Evolutionary conservation across 2,888 invertebrate species (phyloP).

Genomic region (Chirona hameri): DNA sequence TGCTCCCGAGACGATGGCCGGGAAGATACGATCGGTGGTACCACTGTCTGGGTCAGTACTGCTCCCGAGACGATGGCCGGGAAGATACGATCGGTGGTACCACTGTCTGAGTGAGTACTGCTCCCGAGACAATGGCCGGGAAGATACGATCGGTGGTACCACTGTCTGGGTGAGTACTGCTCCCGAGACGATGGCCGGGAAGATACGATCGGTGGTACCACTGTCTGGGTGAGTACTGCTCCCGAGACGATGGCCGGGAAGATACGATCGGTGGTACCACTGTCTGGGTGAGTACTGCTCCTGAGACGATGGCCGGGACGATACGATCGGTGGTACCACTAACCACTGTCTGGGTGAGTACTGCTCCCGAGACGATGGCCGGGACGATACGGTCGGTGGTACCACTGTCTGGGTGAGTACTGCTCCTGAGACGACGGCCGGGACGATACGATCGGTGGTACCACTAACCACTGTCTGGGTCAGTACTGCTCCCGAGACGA

Average conservation of each 20-base stretch:
- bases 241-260: too few relatives aligned
- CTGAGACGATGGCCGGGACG: too few relatives aligned
- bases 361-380: too few relatives aligned
- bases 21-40: not conserved
- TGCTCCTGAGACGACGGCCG: too few relatives aligned
- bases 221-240: not conserved
- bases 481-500: not conserved
- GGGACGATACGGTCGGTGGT: too few relatives aligned
- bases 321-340: conserved; percentile 84
- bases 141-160: conserved; percentile 84
- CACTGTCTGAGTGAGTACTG: not conserved
- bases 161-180: conserved; percentile 61
- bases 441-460: not conserved
- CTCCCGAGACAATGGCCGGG: too few relatives aligned
- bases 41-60: not conserved
- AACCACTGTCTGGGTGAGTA: conserved; percentile 60
- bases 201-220: not conserved
- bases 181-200: too few relatives aligned
- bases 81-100: not conserved
- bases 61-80: too few relatives aligned
- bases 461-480: not conserved
- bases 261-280: not conserved
- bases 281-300: not conserved
- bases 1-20: too few relatives aligned
- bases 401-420: not conserved